Percentiles rank a stretch among this genome's conserved stretches.
These are phyloP conservation scores for Coracopsis vasa DNA, from an alignment of 2,113 vertebrate species.

Conservation along the genomic window DNA sequence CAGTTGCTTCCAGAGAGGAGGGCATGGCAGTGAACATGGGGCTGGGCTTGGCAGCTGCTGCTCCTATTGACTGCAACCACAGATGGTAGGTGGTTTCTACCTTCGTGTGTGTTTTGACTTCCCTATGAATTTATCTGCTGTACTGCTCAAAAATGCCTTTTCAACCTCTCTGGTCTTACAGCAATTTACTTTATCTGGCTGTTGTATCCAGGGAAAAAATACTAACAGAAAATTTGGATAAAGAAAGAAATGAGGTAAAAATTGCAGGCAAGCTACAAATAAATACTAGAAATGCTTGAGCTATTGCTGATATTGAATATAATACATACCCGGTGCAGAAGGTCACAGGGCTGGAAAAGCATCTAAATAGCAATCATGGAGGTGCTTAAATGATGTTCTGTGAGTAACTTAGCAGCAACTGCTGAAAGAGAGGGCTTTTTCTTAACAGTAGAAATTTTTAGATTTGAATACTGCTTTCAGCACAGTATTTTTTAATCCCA, in stretches of 20 bases:
- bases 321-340: neutral
- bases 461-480: neutral
- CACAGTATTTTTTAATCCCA: neutral
- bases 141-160: neutral
- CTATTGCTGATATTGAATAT: neutral
- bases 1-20: neutral
- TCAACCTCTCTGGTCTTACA: neutral
- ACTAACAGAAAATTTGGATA: neutral
- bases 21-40: fast-evolving
- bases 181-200: neutral
- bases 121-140: neutral
- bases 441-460: neutral
- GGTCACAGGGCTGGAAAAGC: neutral
- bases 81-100: neutral
- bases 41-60: neutral
- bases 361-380: neutral
- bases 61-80: fast-evolving
- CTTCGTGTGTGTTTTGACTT: neutral
- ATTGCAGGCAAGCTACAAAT: neutral
- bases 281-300: neutral
- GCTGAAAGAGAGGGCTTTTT: neutral
- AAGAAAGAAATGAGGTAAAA: neutral
- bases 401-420: neutral
- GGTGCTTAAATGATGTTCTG: neutral
- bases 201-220: neutral